Base-by-base conservation (phyloP, 2,113 vertebrate genomes). In the Pantherophis guttatus region DNA sequence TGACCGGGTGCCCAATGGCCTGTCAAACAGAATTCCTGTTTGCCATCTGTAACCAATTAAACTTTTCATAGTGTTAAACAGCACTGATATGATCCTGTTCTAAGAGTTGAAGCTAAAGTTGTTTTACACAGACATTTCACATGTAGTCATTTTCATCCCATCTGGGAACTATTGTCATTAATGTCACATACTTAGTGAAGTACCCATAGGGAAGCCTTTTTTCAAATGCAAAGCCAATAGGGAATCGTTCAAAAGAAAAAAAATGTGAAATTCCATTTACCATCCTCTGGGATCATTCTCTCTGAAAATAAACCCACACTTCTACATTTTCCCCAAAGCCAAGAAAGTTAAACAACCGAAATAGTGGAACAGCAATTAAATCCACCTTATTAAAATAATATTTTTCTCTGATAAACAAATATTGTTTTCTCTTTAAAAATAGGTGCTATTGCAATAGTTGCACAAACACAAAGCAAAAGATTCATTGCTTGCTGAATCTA, bases 21-120 rank as follows among this genome's bases (percentile, higher is more conserved):
- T 96, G 96, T 96, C 96, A 97, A 97, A 95, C 95, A 94, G 93
- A 95, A 94, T 94, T 90, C 94, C 92, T 94, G 88, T 94, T 95
- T 94, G 97, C 96, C 97, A 97, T 96, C 97, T 98, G 97, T 94
- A 97, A 96, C 94, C 95, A 97, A 97, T 98, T 98, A 97, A 0
- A 0, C 23, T 95, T 95, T 93, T 91, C 95, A 96, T 97, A 97
- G 96, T 97, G 95, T 95, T 96, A 95, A 65, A 94, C 93, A 96
- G 96, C 95, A 96, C 95, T 1, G 87, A 91, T 88, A 44, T 91
- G 94, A 95, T 95, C 96, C 92, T 95, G 94, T 97, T 93, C 62
- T 91, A 92, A 48, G 48, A 92, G 87, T 81, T 94, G 91, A 52
- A 95, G 93, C 75, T 94, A 91, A 95, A 93, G 59, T 44, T 0